Percentiles rank a stretch among this genome's conserved stretches.
Evolutionary conservation across 1,140 invertebrate genomes (phyloP).

Genomic region (Melipona quadrifasciata): DNA sequence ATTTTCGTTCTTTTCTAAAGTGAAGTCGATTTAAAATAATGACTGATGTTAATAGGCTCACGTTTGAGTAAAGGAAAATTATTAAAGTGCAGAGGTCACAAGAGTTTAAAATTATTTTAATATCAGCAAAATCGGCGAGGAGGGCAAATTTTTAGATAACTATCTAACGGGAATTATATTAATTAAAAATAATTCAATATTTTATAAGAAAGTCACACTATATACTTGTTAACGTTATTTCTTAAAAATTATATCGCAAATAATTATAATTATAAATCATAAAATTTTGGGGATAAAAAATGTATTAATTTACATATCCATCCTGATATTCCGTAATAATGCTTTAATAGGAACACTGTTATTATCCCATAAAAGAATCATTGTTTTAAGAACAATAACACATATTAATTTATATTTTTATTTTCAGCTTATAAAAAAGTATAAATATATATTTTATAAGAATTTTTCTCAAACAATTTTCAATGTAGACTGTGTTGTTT

Average conservation of each 20-base stretch:
- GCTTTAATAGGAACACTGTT: not conserved
- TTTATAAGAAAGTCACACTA: not conserved
- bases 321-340: not conserved
- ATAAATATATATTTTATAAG: not conserved
- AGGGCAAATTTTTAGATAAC: no score
- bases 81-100: no score
- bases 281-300: not conserved
- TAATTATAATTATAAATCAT: not conserved
- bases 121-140: no score
- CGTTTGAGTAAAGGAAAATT: no score
- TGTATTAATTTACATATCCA: not conserved
- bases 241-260: not conserved
- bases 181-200: conserved; percentile 1
- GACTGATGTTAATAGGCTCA: no score
- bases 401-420: not conserved
- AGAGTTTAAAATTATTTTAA: no score
- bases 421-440: not conserved
- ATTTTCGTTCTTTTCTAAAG: no score
- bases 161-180: not conserved
- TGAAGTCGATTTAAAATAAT: no score
- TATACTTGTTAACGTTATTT: not conserved
- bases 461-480: not conserved
- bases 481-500: not conserved
- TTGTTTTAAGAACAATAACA: not conserved
- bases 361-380: not conserved